Evolutionary conservation across 2,113 vertebrate species (phyloP).

Genomic region (Isichthys henryi): DNA sequence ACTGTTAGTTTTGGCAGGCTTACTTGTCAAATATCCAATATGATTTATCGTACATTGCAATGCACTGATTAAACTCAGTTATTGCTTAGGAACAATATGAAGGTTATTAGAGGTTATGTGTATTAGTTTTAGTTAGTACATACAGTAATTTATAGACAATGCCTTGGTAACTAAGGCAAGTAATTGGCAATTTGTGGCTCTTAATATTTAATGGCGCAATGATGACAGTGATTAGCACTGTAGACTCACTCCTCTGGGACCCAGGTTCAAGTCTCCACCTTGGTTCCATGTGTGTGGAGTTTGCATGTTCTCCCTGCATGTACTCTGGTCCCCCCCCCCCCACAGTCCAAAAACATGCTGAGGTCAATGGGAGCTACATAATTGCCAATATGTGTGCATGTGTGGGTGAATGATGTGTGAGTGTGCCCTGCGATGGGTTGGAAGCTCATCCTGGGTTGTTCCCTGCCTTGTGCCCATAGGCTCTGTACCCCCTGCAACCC

Average conservation of each 20-base stretch:
- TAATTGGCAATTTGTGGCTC: neutral
- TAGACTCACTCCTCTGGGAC: neutral
- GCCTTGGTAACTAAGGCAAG: neutral
- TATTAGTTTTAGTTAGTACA: neutral
- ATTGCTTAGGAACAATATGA: neutral
- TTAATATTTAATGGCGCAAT: neutral
- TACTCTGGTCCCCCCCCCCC: neutral
- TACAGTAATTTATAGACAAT: neutral
- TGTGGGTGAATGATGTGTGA: neutral
- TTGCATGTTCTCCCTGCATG: neutral
- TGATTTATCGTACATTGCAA: neutral
- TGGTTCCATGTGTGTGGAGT: neutral
- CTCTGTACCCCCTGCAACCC: neutral
- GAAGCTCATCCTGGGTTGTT: neutral
- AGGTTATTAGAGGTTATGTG: neutral
- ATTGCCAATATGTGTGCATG: neutral
- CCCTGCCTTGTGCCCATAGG: neutral
- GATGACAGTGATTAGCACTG: neutral
- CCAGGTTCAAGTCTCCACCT: neutral
- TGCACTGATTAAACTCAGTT: neutral
- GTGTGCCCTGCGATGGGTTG: neutral
- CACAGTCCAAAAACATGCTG: neutral
- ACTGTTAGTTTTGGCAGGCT: neutral
- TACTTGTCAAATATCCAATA: neutral
- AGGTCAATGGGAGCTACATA: neutral